Evolutionary conservation across 2,113 vertebrate genomes (phyloP).

Genomic region (Actinemys pallida): DNA sequence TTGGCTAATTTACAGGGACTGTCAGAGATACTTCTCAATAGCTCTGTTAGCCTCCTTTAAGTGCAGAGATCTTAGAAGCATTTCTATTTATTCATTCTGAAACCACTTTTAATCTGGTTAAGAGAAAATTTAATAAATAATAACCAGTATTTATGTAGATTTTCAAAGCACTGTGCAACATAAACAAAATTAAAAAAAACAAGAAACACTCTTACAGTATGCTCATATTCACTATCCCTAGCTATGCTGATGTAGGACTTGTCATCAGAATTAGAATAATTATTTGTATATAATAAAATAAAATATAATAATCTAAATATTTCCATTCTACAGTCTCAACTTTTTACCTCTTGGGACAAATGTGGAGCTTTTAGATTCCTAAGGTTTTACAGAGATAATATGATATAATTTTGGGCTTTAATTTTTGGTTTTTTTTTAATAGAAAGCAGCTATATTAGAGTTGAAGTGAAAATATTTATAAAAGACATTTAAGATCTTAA

Average conservation of each 20-base stretch:
- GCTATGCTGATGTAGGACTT: neutral
- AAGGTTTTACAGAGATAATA: neutral
- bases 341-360: neutral
- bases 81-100: fast-evolving
- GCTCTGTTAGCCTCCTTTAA: fast-evolving
- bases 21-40: fast-evolving
- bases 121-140: fast-evolving
- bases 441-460: neutral
- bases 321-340: neutral
- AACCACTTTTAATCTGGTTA: neutral
- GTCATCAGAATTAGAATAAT: fast-evolving
- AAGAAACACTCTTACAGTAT: fast-evolving
- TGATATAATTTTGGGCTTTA: neutral
- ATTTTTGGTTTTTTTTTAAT: neutral
- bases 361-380: neutral
- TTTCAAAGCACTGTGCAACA: fast-evolving
- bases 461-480: neutral
- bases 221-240: fast-evolving
- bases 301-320: neutral
- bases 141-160: fast-evolving
- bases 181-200: neutral
- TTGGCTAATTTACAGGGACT: fast-evolving
- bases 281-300: neutral
- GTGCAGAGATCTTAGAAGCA: fast-evolving
- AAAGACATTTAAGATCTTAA: neutral